A percentile compares a stretch with the other conserved stretches of the same genome.
Evolutionary conservation across 2,113 vertebrate species (phyloP).

Genomic region (Struthio camelus): DNA sequence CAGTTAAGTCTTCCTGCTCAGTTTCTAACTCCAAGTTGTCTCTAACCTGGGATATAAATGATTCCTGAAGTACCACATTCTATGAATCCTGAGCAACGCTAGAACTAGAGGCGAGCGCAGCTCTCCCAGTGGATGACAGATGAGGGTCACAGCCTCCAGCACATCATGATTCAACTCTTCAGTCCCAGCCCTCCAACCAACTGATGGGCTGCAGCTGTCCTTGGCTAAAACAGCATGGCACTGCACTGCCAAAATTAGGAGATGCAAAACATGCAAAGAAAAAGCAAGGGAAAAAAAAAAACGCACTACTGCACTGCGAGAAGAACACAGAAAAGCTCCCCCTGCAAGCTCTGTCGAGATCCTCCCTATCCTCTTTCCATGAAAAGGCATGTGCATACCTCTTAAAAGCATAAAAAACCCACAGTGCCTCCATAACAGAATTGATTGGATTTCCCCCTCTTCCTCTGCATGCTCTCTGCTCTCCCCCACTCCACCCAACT

Average conservation of each 20-base stretch:
- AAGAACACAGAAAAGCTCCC: not conserved
- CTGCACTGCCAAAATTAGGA: not conserved
- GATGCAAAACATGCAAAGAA: accelerated
- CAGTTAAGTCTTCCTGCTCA: not conserved
- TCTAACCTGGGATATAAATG: not conserved
- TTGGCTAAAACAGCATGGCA: too few species aligned
- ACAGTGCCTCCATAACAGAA: not conserved
- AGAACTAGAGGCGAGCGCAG: not conserved
- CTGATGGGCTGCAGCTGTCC: not conserved
- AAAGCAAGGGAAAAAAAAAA: not conserved
- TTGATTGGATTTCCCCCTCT: not conserved
- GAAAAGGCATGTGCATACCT: accelerated
- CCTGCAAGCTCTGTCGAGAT: not conserved
- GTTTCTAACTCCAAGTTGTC: not conserved
- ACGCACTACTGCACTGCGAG: not conserved
- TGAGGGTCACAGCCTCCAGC: not conserved
- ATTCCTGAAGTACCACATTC: not conserved
- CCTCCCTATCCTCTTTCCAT: not conserved
- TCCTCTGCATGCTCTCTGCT: not conserved
- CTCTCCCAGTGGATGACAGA: too few species aligned
- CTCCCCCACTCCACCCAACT: not conserved
- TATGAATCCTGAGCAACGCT: not conserved
- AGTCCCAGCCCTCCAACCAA: not conserved
- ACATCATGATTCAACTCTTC: not conserved
- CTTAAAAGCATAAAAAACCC: accelerated